phyloP scores from a whole-genome alignment of 1,140 invertebrate species.

The Polyergus mexicanus region DNA sequence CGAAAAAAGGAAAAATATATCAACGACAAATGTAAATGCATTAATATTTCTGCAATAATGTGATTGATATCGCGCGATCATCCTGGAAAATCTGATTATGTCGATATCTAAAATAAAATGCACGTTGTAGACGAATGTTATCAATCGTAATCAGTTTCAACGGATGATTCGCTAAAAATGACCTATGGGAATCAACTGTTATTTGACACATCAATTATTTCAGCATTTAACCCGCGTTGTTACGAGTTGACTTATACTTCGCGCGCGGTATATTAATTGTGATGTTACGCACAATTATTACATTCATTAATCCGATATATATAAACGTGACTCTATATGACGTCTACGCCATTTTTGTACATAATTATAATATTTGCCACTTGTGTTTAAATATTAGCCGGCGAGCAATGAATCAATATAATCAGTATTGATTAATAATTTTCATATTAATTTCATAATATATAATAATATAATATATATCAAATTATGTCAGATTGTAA shows the following conservation, averaged over 20 bases:
- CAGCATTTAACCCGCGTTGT: constrained; percentile 41
- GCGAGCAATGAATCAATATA: too few species aligned
- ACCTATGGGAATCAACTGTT: background rate
- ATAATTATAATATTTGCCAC: background rate
- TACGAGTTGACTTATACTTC: constrained; percentile 34
- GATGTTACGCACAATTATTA: background rate
- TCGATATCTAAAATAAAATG: background rate
- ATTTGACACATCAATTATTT: constrained; percentile 41
- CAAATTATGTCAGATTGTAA: background rate
- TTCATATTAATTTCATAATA: background rate
- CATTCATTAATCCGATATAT: constrained; percentile 26
- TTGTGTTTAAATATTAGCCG: background rate
- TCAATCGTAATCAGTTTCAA: constrained; percentile 23
- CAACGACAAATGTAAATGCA: background rate
- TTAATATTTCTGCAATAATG: background rate
- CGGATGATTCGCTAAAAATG: constrained; percentile 5
- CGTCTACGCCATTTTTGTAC: background rate
- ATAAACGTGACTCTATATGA: background rate
- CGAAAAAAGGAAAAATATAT: background rate
- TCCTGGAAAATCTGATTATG: background rate
- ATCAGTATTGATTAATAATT: background rate
- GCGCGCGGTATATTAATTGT: background rate
- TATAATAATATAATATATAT: background rate
- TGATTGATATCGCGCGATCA: background rate
- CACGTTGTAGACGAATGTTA: background rate